A percentile compares a stretch with the other conserved stretches of the same genome.
phyloP scores from a whole-genome alignment of 2,888 invertebrate genomes.

The Laothoe populi region DNA sequence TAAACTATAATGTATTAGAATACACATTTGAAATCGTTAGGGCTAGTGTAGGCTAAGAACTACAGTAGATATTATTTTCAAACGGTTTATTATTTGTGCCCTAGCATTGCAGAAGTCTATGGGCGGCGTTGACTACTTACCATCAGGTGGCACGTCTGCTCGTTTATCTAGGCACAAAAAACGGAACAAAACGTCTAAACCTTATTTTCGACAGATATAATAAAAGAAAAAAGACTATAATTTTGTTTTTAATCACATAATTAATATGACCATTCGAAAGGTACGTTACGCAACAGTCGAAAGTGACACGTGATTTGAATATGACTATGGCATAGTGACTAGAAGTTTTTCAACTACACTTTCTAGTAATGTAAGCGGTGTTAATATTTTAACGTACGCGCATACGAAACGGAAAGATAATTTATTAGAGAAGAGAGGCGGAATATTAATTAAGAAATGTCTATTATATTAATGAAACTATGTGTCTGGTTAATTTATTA shows the following conservation, averaged over 20 bases:
- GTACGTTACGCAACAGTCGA: constrained; percentile 19
- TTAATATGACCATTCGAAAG: not conserved
- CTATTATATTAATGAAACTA: not conserved
- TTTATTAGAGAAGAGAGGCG: not conserved
- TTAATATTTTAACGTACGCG: constrained; percentile 1
- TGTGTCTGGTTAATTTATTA: not conserved
- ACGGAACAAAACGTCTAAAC: too few species aligned
- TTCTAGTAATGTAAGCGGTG: constrained; percentile 7
- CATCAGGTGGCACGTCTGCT: too few species aligned
- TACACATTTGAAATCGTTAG: too few species aligned
- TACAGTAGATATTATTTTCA: too few species aligned
- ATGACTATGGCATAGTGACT: not conserved
- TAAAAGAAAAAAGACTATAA: not conserved
- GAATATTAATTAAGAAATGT: constrained; percentile 9
- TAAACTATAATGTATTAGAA: too few species aligned
- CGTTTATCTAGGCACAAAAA: too few species aligned
- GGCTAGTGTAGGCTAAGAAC: too few species aligned
- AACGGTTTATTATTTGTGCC: too few species aligned
- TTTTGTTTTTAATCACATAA: too few species aligned
- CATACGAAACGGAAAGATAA: constrained; percentile 11
- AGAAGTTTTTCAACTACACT: constrained; percentile 20
- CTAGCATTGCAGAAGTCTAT: too few species aligned
- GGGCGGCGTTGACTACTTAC: too few species aligned
- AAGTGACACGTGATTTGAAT: constrained; percentile 13
- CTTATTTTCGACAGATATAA: too few species aligned